A percentile compares a stretch with the other conserved stretches of the same genome.
These are phyloP conservation scores for Struthidea cinerea DNA, from an alignment of 2,113 vertebrate genomes.

Conservation along the genomic window DNA sequence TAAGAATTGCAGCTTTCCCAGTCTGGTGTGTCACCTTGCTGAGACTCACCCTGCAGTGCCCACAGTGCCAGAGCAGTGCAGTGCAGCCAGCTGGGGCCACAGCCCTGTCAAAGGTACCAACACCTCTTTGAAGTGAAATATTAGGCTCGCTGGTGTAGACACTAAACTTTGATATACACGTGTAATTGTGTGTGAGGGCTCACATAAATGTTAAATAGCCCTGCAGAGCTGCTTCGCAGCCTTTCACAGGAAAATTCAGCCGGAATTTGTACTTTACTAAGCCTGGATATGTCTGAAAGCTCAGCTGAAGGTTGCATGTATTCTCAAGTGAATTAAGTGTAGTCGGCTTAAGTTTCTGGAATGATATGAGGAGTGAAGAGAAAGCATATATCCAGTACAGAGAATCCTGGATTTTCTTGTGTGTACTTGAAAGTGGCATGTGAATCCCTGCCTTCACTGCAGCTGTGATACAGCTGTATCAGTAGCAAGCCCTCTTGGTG, in stretches of 20 bases:
- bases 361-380: neutral
- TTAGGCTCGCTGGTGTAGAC: neutral
- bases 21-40: neutral
- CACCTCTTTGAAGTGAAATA: neutral
- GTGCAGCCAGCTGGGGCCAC: neutral
- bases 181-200: neutral
- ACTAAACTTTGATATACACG: neutral
- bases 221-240: neutral
- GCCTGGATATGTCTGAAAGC: neutral
- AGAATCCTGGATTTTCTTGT: neutral
- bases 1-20: neutral
- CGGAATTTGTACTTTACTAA: neutral
- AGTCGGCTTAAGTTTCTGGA: neutral
- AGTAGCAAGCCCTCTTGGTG: neutral
- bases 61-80: neutral
- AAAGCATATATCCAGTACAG: neutral
- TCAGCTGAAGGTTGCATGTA: neutral
- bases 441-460: neutral
- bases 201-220: neutral
- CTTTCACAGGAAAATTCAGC: neutral
- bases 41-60: neutral
- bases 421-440: neutral
- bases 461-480: neutral
- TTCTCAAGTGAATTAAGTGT: neutral
- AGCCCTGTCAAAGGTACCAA: neutral